Evolutionary conservation across 2,888 invertebrate genomes (phyloP), one percentile per base, ranked within the genome.

Genomic region (Lacanobia wlatinum): DNA sequence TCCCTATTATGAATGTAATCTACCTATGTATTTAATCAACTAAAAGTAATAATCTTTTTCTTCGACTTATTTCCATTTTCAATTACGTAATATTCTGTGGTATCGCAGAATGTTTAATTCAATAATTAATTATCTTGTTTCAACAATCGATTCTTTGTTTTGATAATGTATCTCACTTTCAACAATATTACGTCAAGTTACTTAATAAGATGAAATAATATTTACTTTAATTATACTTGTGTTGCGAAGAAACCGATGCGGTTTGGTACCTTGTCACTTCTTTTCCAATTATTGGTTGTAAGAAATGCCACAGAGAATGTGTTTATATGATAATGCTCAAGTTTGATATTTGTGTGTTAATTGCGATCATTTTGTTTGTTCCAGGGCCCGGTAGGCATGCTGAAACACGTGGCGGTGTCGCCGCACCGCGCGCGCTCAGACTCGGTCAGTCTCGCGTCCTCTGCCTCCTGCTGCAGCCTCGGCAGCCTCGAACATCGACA

Each of bases 331-430:
- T n/a, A n/a, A n/a, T n/a, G 23, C 16, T 53, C 7, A 16, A 16
- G 52, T 9, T 21, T 52, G 53, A 16, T 0, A 53, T 8, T 59
- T 28, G 6, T 28, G 6, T 46, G 7, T 48, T 38, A 46, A 52
- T 34, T 40, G 5, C 12, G 1, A 16, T 23, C 0, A 1, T 63
- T 61, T 21, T 52, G 16, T 34, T 66, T 83, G 72, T 70, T 10
- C 1, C 84, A 89, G 89, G 90, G 85, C 87, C 85, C 88, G 94
- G 59, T 59, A 59, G 59, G 91, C 96, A 98, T 98, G 98, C 97
- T 98, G 97, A 98, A 98, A 96, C 98, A 98, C 97, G 98, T 98
- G 95, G 98, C 98, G 96, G 97, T 98, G 93, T 98, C 98, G 86
- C 98, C 98, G 85, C 97, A 98, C 95, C 97, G 98, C 94, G 97